Base-by-base conservation (phyloP, 2,797 vertebrate genomes). In the Apodemus agrarius region DNA sequence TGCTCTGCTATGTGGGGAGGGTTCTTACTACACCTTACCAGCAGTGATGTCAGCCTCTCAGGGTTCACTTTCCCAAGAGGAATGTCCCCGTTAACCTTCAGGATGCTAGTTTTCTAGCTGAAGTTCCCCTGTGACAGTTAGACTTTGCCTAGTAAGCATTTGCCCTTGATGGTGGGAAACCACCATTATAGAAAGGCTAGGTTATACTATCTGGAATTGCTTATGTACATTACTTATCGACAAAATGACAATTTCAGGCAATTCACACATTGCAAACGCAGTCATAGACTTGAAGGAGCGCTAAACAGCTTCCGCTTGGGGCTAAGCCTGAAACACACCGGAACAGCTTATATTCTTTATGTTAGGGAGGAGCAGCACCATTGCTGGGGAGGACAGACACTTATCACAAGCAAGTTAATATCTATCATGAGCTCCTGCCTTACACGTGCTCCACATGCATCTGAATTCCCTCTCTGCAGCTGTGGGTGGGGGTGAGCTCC, bases 371-470 rank as follows among this genome's bases (percentile, higher is more conserved):
- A 16, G 1, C 52, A 54, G 93, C 43, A n/a, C 26, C 26, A 75
- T 81, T 63, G 76, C 79, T 40, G 90, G 75, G 19, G 43, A 40
- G 69, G 69, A 10, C 9, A 63, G 40, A 69, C 2, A 85, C 40
- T 95, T 46, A 85, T 72, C 67, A 79, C 54, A 95, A 81, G 43
- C 90, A 82, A 94, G 89, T 63, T 34, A 93, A 54, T 59, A 90
- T 79, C 91, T 22, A 1, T n/a, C 34, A 87, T 76, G 65, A 12
- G 46, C 43, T 67, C 92, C 79, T 69, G 59, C 10, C 21, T 92
- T 59, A 46, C 43, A 40, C 4, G 31, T 19, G 46, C 88, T 94
- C 88, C 88, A 59, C n/a, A 12, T 79, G 81, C 86, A 69, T 75
- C 69, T 0, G 40, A 46, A 63, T 90, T 94, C 61, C 78, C 76